phyloP scores from a whole-genome alignment of 2,888 invertebrate genomes.

The Odontothrips loti region DNA sequence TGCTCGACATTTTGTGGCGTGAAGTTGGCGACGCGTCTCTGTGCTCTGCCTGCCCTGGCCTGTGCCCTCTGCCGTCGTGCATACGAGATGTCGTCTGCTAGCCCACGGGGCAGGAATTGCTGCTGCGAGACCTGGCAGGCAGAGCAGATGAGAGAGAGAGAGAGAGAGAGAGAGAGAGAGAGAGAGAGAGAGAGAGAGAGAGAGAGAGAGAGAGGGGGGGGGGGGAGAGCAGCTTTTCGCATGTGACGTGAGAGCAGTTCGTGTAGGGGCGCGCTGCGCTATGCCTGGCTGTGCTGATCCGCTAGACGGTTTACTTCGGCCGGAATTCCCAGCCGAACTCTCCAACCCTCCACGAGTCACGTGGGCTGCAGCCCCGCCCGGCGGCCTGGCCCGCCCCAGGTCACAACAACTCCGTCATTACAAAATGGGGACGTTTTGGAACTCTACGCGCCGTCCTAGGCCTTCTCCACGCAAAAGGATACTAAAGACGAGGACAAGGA shows the following conservation, averaged over 20 bases:
- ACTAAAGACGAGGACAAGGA: background rate
- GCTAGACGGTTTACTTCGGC: too few relatives aligned
- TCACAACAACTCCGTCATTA: too few relatives aligned
- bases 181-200: background rate
- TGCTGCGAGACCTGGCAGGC: background rate
- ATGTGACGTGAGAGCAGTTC: too few relatives aligned
- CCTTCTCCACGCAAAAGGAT: too few relatives aligned
- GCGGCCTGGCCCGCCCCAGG: too few relatives aligned
- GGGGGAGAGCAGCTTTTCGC: too few relatives aligned
- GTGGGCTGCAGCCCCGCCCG: too few relatives aligned
- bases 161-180: background rate
- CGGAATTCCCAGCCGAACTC: background rate
- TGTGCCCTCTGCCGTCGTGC: background rate
- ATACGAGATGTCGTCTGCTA: background rate
- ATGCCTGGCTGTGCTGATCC: too few relatives aligned
- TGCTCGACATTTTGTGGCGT: slow-evolving; percentile 22
- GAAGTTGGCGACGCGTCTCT: slow-evolving; percentile 13
- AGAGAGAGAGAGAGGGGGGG: background rate
- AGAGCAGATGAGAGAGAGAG: background rate
- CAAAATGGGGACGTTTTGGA: too few relatives aligned
- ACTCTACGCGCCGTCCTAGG: too few relatives aligned
- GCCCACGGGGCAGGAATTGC: background rate
- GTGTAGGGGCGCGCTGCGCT: too few relatives aligned
- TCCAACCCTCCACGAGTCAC: background rate
- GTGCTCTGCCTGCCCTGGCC: background rate